Evolutionary conservation across 2,888 invertebrate species (phyloP).

Genomic region (Chrysolina americana): DNA sequence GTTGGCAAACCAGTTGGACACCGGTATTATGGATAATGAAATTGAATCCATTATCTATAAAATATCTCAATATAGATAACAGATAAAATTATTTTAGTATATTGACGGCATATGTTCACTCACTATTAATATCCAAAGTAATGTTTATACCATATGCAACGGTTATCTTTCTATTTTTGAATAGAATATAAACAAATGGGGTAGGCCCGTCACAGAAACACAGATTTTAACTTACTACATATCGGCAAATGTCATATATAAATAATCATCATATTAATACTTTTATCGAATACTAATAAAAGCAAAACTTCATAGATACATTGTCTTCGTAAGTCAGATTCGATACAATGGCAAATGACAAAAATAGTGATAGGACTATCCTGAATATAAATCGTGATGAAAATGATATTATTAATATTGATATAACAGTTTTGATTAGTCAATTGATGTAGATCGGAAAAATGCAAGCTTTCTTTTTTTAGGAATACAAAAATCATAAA

Average conservation of each 20-base stretch:
- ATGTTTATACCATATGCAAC: slow-evolving; percentile 22
- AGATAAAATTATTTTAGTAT: slow-evolving; percentile 37
- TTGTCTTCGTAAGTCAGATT: neutral
- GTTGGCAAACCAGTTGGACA: neutral
- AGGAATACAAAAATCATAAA: too few relatives aligned
- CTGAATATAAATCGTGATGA: neutral
- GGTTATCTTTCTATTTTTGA: slow-evolving; percentile 13
- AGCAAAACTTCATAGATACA: neutral
- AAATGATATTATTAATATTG: neutral
- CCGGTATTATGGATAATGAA: slow-evolving; percentile 1
- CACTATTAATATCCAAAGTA: slow-evolving; percentile 29
- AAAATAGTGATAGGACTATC: neutral
- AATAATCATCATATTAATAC: neutral
- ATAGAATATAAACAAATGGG: slow-evolving; percentile 30
- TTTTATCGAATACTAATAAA: slow-evolving; percentile 1
- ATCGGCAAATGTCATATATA: slow-evolving; percentile 2
- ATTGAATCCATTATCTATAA: neutral
- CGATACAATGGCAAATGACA: neutral
- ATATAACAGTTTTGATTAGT: neutral
- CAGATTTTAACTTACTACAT: slow-evolving; percentile 10
- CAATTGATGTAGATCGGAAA: too few relatives aligned
- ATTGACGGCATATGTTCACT: slow-evolving; percentile 27
- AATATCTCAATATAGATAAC: slow-evolving; percentile 6
- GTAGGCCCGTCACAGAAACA: neutral
- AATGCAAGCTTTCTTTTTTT: too few relatives aligned